Evolutionary conservation across 2,888 invertebrate genomes (phyloP), one percentile per base, ranked within the genome.

Genomic region (Lithophane leautieri): DNA sequence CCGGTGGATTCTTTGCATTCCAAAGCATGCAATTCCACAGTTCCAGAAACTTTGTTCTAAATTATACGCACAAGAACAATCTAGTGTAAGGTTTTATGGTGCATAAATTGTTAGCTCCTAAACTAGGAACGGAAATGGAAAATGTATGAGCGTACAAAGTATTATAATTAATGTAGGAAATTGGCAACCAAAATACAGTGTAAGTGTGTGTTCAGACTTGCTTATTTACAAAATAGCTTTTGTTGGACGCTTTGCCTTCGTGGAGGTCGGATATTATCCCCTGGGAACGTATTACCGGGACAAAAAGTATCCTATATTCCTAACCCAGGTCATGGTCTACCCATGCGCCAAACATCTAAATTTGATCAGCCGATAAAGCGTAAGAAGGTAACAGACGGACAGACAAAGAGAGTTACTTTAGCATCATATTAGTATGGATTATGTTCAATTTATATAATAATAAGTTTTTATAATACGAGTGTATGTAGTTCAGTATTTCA

Each of bases 41-140:
- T 83, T 76, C 61, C 8, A 56, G 22, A 69, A 65, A 76, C 58
- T 62, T 58, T 68, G 73, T 73, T 61, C 54, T 52, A 70, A 76
- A 82, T 54, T 58, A 65, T 56, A 77, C 12, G 40, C 34, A 62
- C 8, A 58, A 47, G 44, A 81, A 68, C 58, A 68, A 69, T 71
- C 25, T 60, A 56, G 70, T 62, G 28, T 69, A 69, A 40, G 12
- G 52, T 83, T 82, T 79, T 67, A 79, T 72, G 40, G 60, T 60
- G 52, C 70, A 77, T 73, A 83, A 71, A 80, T 71, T 83, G 76
- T 80, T 68, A 62, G 81, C 70, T 70, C 34, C 42, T 62, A 54
- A 73, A 82, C 47, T 71, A 71, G 40, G 28, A 79, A 68, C 82
- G 82, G 80, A 81, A 81, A 68, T 80, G 58, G 58, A 62, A 78